Evolutionary conservation across 2,113 vertebrate genomes (phyloP), one percentile per base, ranked within the genome.

Genomic region (Gavia stellata): DNA sequence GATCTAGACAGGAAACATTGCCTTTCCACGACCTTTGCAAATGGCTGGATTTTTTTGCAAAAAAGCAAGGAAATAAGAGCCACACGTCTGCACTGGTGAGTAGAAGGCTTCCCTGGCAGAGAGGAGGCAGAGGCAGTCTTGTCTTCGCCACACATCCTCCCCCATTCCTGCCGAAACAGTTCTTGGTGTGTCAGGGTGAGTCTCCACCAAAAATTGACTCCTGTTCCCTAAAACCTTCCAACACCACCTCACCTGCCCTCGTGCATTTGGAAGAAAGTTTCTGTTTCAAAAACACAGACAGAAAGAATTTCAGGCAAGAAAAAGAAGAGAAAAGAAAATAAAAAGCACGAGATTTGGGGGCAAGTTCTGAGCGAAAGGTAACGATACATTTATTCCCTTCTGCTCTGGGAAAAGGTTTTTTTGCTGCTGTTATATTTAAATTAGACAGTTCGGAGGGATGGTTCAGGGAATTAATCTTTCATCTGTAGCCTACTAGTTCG

Each of bases 381-480:
- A 81, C 6, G 4, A 81, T 68, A 38, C 20, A 36, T 90, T 91
- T 72, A 74, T 96, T 94, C 53, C 40, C 17, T 86, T 81, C 55
- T 91, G 49, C 84, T 92, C 40, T 36, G 45, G 59, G 83, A 77
- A 19, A 91, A 91, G 70, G 91, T 96, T 97, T 74, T 80, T 95
- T 96, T 97, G 55, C 89, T 95, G 74, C 91, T 90, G 63, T 95
- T 95, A 86, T 88, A 97, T 97, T 96, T 93, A 97, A 95, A 95
- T 94, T 62, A 95, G 92, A 34, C 61, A 77, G 86, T 95, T 96
- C 1, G 40, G 78, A 92, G 55, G 67, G 47, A 83, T 88, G 33
- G 91, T 80, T 87, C 50, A 83, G 94, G 93, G 95, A 96, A 96
- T 97, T 90, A 63, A 77, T 73, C 91, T 95, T 97, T 97, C 84